phyloP scores from a whole-genome alignment of 2,113 vertebrate genomes.

The Plestiodon gilberti region DNA sequence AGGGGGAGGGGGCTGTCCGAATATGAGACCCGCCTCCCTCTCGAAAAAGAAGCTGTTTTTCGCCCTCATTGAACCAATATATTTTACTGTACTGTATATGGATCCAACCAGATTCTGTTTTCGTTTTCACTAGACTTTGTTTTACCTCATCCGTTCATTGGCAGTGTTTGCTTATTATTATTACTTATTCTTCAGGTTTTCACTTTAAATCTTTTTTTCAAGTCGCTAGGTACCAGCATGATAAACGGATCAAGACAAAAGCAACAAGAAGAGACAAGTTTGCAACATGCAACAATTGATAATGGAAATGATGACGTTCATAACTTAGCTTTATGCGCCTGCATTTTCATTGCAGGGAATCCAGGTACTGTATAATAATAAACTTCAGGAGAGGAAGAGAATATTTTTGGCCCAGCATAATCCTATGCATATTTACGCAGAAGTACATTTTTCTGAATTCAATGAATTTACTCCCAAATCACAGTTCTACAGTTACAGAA shows the following conservation, averaged over 20 bases:
- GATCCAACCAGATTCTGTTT: background rate
- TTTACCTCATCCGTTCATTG: background rate
- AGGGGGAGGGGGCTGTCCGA: background rate
- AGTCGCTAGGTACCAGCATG: too few relatives aligned
- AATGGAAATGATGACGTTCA: background rate
- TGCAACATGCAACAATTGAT: background rate
- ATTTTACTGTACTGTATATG: too few relatives aligned
- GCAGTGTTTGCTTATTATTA: background rate
- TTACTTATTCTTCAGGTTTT: background rate
- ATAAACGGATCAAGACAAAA: background rate
- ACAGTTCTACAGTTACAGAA: background rate
- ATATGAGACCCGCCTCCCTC: background rate
- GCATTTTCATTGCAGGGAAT: background rate
- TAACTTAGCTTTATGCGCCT: background rate
- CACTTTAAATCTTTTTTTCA: background rate
- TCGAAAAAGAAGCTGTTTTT: background rate
- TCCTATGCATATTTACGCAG: background rate
- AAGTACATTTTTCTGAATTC: background rate
- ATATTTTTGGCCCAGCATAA: background rate
- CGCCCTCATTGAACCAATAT: background rate
- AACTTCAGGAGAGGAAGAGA: background rate
- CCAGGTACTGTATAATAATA: too few relatives aligned
- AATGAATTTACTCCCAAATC: background rate
- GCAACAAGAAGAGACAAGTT: background rate
- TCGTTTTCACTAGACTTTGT: background rate